Evolutionary conservation across 2,113 vertebrate genomes (phyloP).

Genomic region (Maccullochella peelii): DNA sequence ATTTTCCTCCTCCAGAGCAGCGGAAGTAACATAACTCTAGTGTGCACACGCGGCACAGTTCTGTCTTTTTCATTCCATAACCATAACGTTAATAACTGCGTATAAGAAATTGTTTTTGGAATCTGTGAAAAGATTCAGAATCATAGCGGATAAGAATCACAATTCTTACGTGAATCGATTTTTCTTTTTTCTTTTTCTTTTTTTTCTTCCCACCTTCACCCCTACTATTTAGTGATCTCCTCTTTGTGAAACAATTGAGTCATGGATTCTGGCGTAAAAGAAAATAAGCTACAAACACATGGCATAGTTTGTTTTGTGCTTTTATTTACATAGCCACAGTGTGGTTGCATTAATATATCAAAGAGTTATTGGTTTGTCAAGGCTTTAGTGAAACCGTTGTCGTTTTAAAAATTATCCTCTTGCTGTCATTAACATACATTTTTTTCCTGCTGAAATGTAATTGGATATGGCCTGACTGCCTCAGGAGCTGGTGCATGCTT

Average conservation of each 20-base stretch:
- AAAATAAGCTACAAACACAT: slow-evolving; percentile 15
- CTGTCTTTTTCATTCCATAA: too few relatives aligned
- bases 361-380: slow-evolving; percentile 13
- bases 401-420: slow-evolving; percentile 25
- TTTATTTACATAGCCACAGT: not conserved
- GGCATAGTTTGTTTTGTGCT: not conserved
- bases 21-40: not conserved
- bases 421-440: slow-evolving; percentile 48
- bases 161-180: not conserved
- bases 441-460: slow-evolving; percentile 58
- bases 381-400: slow-evolving; percentile 32
- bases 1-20: not conserved
- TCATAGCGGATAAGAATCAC: not conserved
- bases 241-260: slow-evolving; percentile 15
- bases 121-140: not conserved
- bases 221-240: not conserved
- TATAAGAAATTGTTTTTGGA: not conserved
- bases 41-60: too few relatives aligned
- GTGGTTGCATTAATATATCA: slow-evolving; percentile 30
- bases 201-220: too few relatives aligned
- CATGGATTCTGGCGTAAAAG: not conserved
- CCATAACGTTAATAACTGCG: too few relatives aligned
- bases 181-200: too few relatives aligned
- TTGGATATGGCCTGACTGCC: slow-evolving; percentile 51
- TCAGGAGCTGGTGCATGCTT: slow-evolving; percentile 41